Evolutionary conservation across 2,797 vertebrate species (phyloP).

Genomic region (Pseudochaenichthys georgianus): DNA sequence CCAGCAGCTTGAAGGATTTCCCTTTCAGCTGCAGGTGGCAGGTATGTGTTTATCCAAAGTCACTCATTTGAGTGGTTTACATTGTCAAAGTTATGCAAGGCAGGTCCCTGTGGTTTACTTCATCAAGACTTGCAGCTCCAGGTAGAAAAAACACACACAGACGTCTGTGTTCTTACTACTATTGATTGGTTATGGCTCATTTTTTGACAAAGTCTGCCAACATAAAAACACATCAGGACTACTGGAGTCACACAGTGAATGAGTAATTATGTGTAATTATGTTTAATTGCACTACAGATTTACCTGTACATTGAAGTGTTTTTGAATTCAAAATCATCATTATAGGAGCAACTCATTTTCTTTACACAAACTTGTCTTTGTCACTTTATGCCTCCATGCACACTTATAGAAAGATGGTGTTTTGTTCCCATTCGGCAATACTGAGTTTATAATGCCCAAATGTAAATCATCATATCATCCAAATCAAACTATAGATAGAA

Average conservation of each 20-base stretch:
- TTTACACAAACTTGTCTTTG: background rate
- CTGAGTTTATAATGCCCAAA: background rate
- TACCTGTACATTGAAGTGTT: background rate
- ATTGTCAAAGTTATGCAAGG: constrained; percentile 4
- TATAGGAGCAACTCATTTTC: background rate
- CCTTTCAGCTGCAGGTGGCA: constrained; percentile 6
- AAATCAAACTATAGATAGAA: background rate
- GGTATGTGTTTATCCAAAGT: constrained; percentile 7
- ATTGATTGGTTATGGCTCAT: background rate
- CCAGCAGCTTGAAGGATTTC: constrained; percentile 9
- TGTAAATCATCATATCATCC: background rate
- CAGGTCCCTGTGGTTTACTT: constrained; percentile 8
- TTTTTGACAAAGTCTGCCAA: background rate
- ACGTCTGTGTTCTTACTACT: background rate
- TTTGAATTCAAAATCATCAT: background rate
- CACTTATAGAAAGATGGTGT: background rate
- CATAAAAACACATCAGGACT: background rate
- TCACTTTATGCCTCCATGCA: background rate
- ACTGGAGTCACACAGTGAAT: background rate
- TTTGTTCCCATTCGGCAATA: background rate
- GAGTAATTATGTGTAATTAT: background rate
- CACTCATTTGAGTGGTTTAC: background rate
- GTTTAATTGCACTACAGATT: background rate
- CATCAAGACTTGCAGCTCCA: background rate
- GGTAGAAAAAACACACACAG: background rate